Base-by-base conservation (phyloP, 2,888 invertebrate species). In the Torymus auratus region DNA sequence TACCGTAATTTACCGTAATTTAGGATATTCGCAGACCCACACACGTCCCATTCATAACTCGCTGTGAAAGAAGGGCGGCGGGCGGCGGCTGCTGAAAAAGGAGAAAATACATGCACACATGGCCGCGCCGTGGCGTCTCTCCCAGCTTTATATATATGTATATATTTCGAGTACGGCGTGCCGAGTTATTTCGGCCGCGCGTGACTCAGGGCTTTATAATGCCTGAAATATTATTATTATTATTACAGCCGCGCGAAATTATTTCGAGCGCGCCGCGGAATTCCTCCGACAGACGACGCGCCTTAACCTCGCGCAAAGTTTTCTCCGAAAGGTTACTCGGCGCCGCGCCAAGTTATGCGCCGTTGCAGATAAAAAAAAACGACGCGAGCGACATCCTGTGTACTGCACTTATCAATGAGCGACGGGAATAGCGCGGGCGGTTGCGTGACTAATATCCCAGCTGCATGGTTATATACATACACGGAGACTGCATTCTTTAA, bases 381-480 rank as follows among this genome's bases (percentile, higher is more conserved):
- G n/a, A n/a, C n/a, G n/a, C n/a, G n/a, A n/a, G 52, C 20, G 60
- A 10, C 5, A 15, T 20, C 3, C 23, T 14, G 11, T 14, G 11
- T 28, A 41, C 15, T 77, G 80, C 83, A 78, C 83, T 81, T 83
- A 83, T 84, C 73, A 78, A 78, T 78, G 78, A 69, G 62, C 67
- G 56, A 52, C 65, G 28, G 56, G 56, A 79, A 73, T 73, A 72
- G 69, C 78, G 68, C 7, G 41, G 41, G 41, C 7, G 7, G 41
- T 10, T 23, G 41, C 61, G 62, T 79, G 78, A 73, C 78, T 69
- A 68, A 78, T 62, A 78, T 62, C 60, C 78, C 58, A 13, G 58
- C 14, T 41, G 28, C n/a, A n/a, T 15, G n/a, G 15, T 14, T 2
- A 64, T 11, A 41, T 41, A 64, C 14, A 14, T 28, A 28, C 14